A percentile compares a stretch with the other conserved stretches of the same genome.
These are phyloP conservation scores for Cryptus viduatorius DNA, from an alignment of 2,888 invertebrate genomes.

Conservation along the genomic window DNA sequence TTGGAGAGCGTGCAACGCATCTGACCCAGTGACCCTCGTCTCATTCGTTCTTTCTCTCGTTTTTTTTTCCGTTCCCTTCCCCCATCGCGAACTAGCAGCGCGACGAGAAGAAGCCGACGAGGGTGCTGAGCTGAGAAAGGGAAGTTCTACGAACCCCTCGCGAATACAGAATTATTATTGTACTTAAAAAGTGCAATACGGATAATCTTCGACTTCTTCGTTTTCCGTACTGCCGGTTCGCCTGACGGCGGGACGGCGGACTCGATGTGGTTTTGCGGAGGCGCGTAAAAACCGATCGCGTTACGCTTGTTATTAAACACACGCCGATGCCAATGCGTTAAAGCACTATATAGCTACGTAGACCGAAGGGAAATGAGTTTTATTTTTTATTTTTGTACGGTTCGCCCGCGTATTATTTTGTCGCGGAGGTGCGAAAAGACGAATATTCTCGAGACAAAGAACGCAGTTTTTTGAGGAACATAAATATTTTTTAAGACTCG, in stretches of 20 bases:
- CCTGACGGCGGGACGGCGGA: slow-evolving; percentile 44
- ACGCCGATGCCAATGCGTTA: slow-evolving; percentile 30
- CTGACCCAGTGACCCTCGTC: slow-evolving; percentile 83
- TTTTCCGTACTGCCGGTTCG: slow-evolving; percentile 36
- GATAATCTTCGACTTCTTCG: neutral
- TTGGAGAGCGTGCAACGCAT: slow-evolving; percentile 78
- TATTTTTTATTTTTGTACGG: too few species aligned
- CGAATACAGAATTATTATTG: slow-evolving; percentile 64
- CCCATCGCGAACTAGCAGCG: slow-evolving; percentile 16
- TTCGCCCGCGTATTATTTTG: slow-evolving; percentile 41
- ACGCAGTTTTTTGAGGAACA: too few species aligned
- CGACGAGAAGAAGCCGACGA: slow-evolving; percentile 19
- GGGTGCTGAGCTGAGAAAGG: neutral
- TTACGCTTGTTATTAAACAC: slow-evolving; percentile 55
- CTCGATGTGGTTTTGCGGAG: slow-evolving; percentile 62
- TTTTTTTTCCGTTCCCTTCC: slow-evolving; percentile 40
- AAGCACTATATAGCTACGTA: neutral
- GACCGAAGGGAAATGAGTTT: slow-evolving; percentile 48
- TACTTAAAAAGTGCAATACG: slow-evolving; percentile 29
- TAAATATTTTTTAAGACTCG: too few species aligned
- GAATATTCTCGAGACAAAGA: neutral
- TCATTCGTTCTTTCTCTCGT: slow-evolving; percentile 61
- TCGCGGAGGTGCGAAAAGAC: slow-evolving; percentile 23
- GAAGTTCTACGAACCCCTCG: slow-evolving; percentile 17
- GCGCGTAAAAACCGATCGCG: slow-evolving; percentile 49